Percentiles rank a stretch among this genome's conserved stretches.
Conservation (phyloP, 2,113 vertebrate species). For the Terrapene triunguis region DNA sequence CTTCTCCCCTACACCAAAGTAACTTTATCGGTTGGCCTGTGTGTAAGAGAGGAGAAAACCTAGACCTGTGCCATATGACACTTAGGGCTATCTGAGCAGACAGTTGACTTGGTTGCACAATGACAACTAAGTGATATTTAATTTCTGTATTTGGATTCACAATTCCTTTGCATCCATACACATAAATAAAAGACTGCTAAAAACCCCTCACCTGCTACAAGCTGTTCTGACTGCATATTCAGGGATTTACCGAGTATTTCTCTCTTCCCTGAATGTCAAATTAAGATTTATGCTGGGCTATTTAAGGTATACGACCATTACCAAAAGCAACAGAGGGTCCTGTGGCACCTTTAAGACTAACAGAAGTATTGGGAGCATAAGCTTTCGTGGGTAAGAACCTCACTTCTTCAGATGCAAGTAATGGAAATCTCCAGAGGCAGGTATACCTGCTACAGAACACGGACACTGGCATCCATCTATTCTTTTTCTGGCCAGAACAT, state of each 20-base stretch:
- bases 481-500: neutral
- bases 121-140: neutral
- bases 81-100: neutral
- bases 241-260: neutral
- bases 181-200: neutral
- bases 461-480: neutral
- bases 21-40: neutral
- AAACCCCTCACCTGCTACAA: neutral
- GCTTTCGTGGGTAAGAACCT: no score
- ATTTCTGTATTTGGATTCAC: slow-evolving; percentile 55
- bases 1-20: neutral
- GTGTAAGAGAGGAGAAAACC: slow-evolving; percentile 33
- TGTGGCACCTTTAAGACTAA: no score
- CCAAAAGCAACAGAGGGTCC: no score
- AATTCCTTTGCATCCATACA: slow-evolving; percentile 1
- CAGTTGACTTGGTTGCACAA: neutral
- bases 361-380: no score
- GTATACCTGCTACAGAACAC: neutral
- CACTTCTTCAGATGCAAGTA: no score
- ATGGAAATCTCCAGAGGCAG: no score
- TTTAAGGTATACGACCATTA: neutral
- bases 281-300: neutral
- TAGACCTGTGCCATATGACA: neutral
- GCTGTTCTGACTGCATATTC: neutral
- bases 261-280: neutral